phyloP scores from a whole-genome alignment of 2,888 invertebrate species.

The Temnothorax rugatulus region DNA sequence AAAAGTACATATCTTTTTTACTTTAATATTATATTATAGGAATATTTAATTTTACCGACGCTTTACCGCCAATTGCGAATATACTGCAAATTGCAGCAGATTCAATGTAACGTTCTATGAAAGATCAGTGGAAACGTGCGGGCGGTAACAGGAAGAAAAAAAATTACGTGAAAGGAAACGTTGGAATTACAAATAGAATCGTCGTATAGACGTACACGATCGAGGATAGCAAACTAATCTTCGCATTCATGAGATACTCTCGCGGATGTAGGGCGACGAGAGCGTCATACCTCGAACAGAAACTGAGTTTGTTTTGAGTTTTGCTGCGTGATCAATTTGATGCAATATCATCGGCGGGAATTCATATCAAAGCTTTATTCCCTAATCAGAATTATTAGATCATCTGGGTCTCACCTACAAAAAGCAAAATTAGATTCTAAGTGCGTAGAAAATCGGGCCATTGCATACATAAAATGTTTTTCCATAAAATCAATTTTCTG shows the following conservation, averaged over 20 bases:
- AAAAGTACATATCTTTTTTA: background rate
- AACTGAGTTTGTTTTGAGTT: conserved; percentile 24
- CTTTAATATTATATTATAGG: background rate
- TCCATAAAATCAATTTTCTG: background rate
- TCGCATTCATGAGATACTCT: conserved; percentile 58
- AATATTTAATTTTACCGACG: background rate
- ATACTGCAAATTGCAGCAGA: background rate
- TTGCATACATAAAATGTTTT: background rate
- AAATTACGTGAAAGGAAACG: background rate
- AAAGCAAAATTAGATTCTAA: background rate
- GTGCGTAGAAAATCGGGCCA: background rate
- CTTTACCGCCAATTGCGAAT: background rate
- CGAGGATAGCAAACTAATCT: conserved; percentile 53
- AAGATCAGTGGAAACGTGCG: background rate
- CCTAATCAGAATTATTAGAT: background rate
- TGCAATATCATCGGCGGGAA: conserved; percentile 16
- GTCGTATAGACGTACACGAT: background rate
- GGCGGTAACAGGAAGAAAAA: background rate
- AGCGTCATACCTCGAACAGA: conserved; percentile 9
- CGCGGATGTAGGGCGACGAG: conserved; percentile 5
- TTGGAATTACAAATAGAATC: conserved; percentile 24
- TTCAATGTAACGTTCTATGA: background rate
- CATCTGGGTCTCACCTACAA: background rate
- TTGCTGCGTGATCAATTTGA: conserved; percentile 12
- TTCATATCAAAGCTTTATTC: conserved; percentile 12